Conservation (phyloP, 2,797 vertebrate genomes). For the Anguilla megastoma region DNA sequence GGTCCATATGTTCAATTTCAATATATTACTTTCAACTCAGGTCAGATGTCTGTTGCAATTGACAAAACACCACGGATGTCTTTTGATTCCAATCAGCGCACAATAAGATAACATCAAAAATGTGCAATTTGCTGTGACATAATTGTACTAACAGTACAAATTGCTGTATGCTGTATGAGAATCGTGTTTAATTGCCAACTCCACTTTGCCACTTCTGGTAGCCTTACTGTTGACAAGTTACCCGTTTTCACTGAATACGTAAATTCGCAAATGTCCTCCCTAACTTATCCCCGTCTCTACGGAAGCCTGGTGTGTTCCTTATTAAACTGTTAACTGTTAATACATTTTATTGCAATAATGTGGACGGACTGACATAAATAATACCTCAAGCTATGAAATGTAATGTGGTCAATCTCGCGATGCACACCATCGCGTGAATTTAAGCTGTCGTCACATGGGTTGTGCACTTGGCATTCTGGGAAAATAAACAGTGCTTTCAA, state of each 20-base stretch:
- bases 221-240: not conserved
- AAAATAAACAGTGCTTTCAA: constrained; percentile 74
- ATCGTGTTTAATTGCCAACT: not conserved
- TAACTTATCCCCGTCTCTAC: not conserved
- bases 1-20: not conserved
- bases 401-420: constrained; percentile 22
- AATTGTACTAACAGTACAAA: too few species aligned
- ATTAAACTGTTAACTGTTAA: not conserved
- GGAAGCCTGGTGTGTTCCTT: not conserved
- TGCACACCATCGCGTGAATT: constrained; percentile 53
- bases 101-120: not conserved
- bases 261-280: not conserved
- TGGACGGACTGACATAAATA: not conserved
- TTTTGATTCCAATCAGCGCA: not conserved
- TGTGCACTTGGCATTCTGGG: constrained; percentile 74
- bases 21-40: not conserved
- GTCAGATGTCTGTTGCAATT: not conserved
- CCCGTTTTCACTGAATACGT: not conserved
- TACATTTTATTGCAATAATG: not conserved
- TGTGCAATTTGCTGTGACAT: not conserved
- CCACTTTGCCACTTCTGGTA: not conserved
- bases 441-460: constrained; percentile 37
- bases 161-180: too few species aligned
- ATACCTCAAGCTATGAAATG: not conserved
- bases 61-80: not conserved